Evolutionary conservation across 2,797 vertebrate genomes (phyloP), one percentile per base, ranked within the genome.

Genomic region (Rhinichthys osculus): DNA sequence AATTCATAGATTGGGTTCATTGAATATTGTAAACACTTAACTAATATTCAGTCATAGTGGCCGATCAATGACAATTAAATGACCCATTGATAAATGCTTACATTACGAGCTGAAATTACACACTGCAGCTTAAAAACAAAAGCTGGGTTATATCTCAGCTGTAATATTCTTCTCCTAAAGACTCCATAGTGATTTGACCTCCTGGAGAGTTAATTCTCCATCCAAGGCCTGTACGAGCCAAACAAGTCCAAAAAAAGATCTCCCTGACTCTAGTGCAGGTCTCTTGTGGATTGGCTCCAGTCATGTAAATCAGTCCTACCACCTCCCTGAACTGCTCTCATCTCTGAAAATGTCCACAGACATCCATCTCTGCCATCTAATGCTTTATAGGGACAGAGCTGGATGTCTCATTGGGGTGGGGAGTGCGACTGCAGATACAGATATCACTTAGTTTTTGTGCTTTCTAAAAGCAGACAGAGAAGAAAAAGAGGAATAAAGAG

Each of bases 281-380:
- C 77, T 71, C 44, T 70, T 66, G 66, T 70, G 73, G 52, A 47
- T 54, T 67, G 70, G 11, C 17, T 77, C 57, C 64, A 76, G 86
- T 73, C 66, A 50, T 78, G 52, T 67, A 84, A 71, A 78, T 33
- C 4, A 44, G 23, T 3, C 42, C 21, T 3, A 67, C 38, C 66
- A 78, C 54, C 30, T 83, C 33, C 59, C 71, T 66, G 33, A 78
- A 67, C 72, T 86, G 57, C 66, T 57, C 44, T 81, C 66, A 84
- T 78, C 42, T 16, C 35, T 87, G 30, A 64, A 83, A 87, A 85
- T 35, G 73, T 78, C 81, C 69, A 85, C 71, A 84, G 71, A 9
- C n/a, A 86, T 82, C 78, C 38, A 72, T 73, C 57, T 85, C 44
- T 54, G 77, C 72, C 52, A 52, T 27, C 27, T 27, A 27, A 27